Base-by-base conservation (phyloP, 2,888 invertebrate species). In the Cylloceria caligata region DNA sequence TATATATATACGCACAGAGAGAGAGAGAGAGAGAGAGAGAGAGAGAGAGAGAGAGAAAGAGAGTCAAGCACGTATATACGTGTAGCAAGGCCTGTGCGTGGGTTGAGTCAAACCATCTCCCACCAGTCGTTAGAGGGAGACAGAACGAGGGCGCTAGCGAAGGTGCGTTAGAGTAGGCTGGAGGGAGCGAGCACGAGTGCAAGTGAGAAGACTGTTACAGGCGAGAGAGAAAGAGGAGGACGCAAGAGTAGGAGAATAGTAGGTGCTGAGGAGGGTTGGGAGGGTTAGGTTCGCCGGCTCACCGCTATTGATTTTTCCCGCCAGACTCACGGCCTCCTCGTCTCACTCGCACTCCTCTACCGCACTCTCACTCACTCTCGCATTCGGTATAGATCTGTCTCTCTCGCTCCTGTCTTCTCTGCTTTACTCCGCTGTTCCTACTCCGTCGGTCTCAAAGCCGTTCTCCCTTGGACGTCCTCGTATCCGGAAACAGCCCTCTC, bases 221-320 rank as follows among this genome's bases (percentile, higher is more conserved):
- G 69, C 49, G 80, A 69, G 80, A 27, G 79, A 69, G 69, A 74
- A 75, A 68, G 73, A 67, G 69, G 57, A 42, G 65, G 71, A 45
- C 47, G 73, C 57, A 74, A 42, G 74, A 64, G 83, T 55, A 67
- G 72, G 80, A 80, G 81, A 78, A 76, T 62, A 81, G 76, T 55
- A 68, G 82, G 83, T 77, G 69, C 75, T 75, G 77, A 76, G 83
- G 88, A 85, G 86, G 86, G 87, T 87, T 87, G 88, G 87, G 87
- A 87, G 90, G 90, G 90, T 90, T 90, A 89, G 91, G 91, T 92
- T 91, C 89, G 91, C 90, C 91, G 91, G 91, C 91, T 91, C 91
- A 90, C 91, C 89, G 91, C 91, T 92, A 92, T 92, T 92, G 92
- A 92, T 92, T 92, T 92, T 92, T 92, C 92, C 91, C 90, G 91